Base-by-base conservation (phyloP, 2,888 invertebrate genomes). In the Allolobophora icterica region DNA sequence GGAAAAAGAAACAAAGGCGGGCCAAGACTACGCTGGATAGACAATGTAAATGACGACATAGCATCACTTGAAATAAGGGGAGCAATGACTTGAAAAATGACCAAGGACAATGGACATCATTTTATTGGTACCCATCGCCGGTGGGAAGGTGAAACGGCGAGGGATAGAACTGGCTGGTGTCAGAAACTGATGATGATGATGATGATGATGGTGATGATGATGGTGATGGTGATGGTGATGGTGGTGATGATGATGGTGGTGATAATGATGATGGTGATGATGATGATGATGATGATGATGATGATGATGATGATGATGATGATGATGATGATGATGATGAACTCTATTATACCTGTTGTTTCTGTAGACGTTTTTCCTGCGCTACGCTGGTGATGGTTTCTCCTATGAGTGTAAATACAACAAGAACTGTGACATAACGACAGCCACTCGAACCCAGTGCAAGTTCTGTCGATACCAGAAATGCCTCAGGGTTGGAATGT, bases 401-500 rank as follows among this genome's bases (percentile, higher is more conserved):
- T 84, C 92, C 33, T 93, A 92, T 84, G 91, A 91, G 35, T 93
- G 93, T 87, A 91, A 92, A 40, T 71, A 91, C 71, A 89, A 92
- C 71, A 91, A 91, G 83, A 92, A 91, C 87, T 95, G 95, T 93
- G 93, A 94, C 90, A 94, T 95, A 30, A 94, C 94, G 89, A 92
- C 94, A 89, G 89, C 94, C 52, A 95, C 94, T 0, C 92, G 95
- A 42, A 95, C 95, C 89, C 93, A 94, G 92, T 95, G 95, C 93
- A 95, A 95, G 92, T 94, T 94, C 35, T 95, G 95, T 92, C 93
- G 95, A 13, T 95, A 94, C 92, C 92, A 94, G 92, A 94, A 94
- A 91, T 95, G 95, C 92, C 89, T 94, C 19, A 92, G 92, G 30
- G 94, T 93, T 17, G 95, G 95, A 89, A 95, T 95, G 95, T 94